Conservation (phyloP, 2,113 vertebrate genomes). For the Tiliqua scincoides region DNA sequence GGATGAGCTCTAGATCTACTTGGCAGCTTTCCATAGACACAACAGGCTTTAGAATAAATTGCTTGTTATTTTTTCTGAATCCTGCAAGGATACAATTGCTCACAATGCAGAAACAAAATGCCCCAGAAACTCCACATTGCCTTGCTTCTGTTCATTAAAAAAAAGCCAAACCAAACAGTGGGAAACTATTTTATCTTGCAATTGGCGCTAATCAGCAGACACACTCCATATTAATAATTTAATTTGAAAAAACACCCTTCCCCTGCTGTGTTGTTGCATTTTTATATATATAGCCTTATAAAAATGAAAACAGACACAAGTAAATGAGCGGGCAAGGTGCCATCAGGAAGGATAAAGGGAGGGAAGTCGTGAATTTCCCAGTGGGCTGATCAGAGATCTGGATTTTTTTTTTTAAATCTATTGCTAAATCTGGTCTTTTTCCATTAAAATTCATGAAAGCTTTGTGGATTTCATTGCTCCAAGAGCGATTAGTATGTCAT, state of each 20-base stretch:
- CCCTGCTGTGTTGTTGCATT: not conserved
- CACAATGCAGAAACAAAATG: not conserved
- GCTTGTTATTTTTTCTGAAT: not conserved
- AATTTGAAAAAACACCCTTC: not conserved
- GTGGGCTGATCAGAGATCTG: not conserved
- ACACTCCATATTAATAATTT: slow-evolving; percentile 1
- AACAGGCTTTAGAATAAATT: slow-evolving; percentile 5
- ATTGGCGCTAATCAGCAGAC: not conserved
- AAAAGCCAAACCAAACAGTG: not conserved
- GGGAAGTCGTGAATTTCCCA: not conserved
- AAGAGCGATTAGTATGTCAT: not conserved
- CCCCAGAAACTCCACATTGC: not conserved
- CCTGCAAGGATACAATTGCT: not conserved
- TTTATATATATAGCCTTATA: not conserved
- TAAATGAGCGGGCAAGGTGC: not conserved
- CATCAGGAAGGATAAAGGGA: not conserved
- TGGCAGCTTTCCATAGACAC: not conserved
- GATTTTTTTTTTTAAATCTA: not conserved
- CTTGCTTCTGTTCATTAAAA: slow-evolving; percentile 12
- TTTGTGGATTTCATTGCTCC: not conserved
- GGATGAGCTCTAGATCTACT: not conserved
- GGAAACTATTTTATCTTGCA: slow-evolving; percentile 1
- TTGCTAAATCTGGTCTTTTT: not conserved
- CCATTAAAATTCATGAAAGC: not conserved
- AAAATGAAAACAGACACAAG: not conserved